Evolutionary conservation across 92 coral and sea anemone genomes (phyloP), one percentile per base, ranked within the genome.

Genomic region (Heliopora coerulea): DNA sequence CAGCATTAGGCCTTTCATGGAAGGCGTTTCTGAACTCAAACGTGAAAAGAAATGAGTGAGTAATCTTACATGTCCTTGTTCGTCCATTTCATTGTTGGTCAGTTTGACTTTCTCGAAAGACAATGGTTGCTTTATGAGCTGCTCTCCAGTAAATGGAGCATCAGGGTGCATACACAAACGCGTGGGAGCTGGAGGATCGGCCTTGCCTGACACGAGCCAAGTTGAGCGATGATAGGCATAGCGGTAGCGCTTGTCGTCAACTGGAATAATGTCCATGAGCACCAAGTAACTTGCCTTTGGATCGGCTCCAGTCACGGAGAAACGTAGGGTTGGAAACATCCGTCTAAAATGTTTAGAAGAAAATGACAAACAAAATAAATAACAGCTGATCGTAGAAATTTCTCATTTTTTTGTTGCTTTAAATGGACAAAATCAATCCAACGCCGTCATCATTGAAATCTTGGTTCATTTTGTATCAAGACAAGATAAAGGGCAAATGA

Each of bases 211-310:
- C 42, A 91, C 97, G 62, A 91, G 83, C 97, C 97, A 91, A 66
- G 97, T 90, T 18, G 97, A 91, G 41, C 97, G 89, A 79, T 91
- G 97, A 73, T 91, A 91, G 32, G 97, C 97, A 78, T 92, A 92
- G 49, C 96, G 91, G 74, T 92, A 92, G 57, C 97, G 88, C 82
- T 92, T 92, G 82, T 92, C 97, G 68, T 92, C 97, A 28, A 92
- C 97, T 17, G 97, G 97, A 9, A 87, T 91, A 31, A 92, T 92
- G 60, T 92, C 97, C 96, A 92, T 87, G 11, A 92, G 88, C 8
- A 92, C 97, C 87, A 92, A 79, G 74, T 92, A 92, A 79, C 91
- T 92, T 35, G 96, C 91, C 75, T 92, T 89, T 11, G 96, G 85
- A 57, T 92, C 87, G 7, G 91, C 92, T 48, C 97, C 97, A 32